Conservation (phyloP, 2,113 vertebrate genomes). For the Girardinichthys multiradiatus region DNA sequence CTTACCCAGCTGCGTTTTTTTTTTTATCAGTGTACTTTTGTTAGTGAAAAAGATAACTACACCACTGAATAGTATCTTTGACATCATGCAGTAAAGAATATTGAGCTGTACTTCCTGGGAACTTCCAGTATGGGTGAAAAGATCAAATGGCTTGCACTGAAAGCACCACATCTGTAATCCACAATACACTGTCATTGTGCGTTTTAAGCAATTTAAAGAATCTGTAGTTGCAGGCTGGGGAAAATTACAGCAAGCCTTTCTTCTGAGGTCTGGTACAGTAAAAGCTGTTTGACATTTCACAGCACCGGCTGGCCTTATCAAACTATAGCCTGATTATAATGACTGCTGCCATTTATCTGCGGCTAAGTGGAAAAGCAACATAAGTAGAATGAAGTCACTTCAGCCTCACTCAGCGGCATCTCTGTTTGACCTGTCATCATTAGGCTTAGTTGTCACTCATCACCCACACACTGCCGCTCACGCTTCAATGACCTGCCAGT, state of each 20-base stretch:
- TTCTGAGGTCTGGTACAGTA: conserved; percentile 31
- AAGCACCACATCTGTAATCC: conserved; percentile 6
- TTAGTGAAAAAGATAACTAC: not conserved
- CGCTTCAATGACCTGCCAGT: conserved; percentile 59
- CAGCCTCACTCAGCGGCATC: conserved; percentile 69
- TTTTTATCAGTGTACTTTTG: too few relatives aligned
- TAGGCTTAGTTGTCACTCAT: conserved; percentile 73
- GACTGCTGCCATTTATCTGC: conserved; percentile 52
- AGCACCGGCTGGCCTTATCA: conserved; percentile 48
- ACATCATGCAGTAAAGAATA: conserved; percentile 27
- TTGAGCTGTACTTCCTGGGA: conserved; percentile 23
- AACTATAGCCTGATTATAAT: conserved; percentile 43
- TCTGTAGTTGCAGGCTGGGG: conserved; percentile 34
- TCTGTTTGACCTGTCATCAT: conserved; percentile 79
- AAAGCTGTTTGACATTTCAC: conserved; percentile 48
- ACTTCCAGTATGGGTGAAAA: conserved; percentile 42
- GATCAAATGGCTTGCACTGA: not conserved
- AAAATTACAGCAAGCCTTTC: conserved; percentile 20
- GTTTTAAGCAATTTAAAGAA: conserved; percentile 36
- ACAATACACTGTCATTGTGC: conserved; percentile 21
- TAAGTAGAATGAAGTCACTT: conserved; percentile 58
- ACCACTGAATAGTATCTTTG: conserved; percentile 36
- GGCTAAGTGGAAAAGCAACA: conserved; percentile 44
- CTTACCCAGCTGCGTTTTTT: too few relatives aligned
- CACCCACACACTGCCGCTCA: conserved; percentile 66